Conservation (phyloP, 2,888 invertebrate genomes). For the Eucriotettix oculatus region DNA sequence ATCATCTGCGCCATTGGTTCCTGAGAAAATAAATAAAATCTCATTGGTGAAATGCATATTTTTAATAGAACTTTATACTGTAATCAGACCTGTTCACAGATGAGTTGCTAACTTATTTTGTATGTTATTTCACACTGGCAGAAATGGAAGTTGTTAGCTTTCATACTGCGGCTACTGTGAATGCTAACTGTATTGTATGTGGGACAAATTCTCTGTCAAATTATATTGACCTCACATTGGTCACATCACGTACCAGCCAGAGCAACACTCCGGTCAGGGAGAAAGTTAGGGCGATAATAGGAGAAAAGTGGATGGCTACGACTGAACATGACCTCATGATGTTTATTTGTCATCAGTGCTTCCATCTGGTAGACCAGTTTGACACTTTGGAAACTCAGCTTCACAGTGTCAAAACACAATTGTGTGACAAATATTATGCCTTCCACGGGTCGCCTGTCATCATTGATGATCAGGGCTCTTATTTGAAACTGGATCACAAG, state of each 20-base stretch:
- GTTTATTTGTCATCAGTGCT: constrained; percentile 7
- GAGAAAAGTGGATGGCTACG: constrained; percentile 5
- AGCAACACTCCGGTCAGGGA: constrained; percentile 8
- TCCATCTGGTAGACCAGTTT: constrained; percentile 9
- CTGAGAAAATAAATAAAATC: no score
- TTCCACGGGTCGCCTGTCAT: background rate
- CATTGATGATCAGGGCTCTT: no score
- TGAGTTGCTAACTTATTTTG: no score
- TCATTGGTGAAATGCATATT: no score
- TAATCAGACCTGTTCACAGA: no score
- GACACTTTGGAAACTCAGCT: constrained; percentile 6
- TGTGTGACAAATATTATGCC: constrained; percentile 4
- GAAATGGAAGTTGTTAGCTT: no score
- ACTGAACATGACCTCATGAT: constrained; percentile 4
- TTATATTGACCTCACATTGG: constrained; percentile 10
- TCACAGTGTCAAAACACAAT: constrained; percentile 1
- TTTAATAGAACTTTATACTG: no score
- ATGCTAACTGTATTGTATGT: constrained; percentile 9
- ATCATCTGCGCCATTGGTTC: no score
- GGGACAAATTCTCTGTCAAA: constrained; percentile 9
- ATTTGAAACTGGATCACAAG: no score
- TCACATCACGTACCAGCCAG: constrained; percentile 8
- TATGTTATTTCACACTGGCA: no score
- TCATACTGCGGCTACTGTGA: background rate
- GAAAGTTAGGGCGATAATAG: constrained; percentile 7